Conservation (phyloP, 2,888 invertebrate species). For the Ormyrus thymus region DNA sequence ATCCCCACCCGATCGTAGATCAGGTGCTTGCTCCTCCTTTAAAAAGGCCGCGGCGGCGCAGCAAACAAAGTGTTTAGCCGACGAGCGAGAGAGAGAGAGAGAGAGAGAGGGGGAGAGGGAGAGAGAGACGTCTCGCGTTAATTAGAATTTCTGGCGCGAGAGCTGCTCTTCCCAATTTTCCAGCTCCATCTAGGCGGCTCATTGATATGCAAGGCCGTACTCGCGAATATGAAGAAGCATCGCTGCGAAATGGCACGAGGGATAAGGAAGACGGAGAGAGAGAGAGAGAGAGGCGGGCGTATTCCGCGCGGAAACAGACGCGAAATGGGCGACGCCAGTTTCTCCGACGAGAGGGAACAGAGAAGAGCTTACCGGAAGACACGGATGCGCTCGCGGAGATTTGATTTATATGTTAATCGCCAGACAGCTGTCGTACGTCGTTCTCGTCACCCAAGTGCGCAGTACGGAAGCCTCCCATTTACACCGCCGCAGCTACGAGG, state of each 20-base stretch:
- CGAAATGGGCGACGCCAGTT: slow-evolving; percentile 6
- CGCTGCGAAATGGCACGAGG: slow-evolving; percentile 39
- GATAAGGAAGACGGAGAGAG: slow-evolving; percentile 43
- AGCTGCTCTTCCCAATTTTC: slow-evolving; percentile 29
- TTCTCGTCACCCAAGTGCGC: slow-evolving; percentile 62
- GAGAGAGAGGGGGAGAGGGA: too few species aligned
- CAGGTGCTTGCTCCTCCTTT: slow-evolving; percentile 4
- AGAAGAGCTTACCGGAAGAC: slow-evolving; percentile 47
- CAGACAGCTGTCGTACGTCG: slow-evolving; percentile 64
- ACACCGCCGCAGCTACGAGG: not conserved
- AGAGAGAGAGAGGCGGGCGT: slow-evolving; percentile 33
- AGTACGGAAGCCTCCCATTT: slow-evolving; percentile 36
- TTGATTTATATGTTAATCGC: slow-evolving; percentile 74
- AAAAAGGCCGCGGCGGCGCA: slow-evolving; percentile 2
- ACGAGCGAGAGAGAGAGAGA: too few species aligned
- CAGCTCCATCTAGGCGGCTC: slow-evolving; percentile 14
- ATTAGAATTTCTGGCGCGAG: slow-evolving; percentile 33
- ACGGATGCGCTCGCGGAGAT: slow-evolving; percentile 60
- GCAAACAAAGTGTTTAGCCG: too few species aligned
- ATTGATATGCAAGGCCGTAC: slow-evolving; percentile 47
- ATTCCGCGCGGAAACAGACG: slow-evolving; percentile 57
- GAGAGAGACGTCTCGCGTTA: slow-evolving; percentile 10
- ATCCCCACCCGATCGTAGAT: slow-evolving; percentile 42
- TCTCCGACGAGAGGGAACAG: not conserved
- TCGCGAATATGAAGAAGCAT: slow-evolving; percentile 45